These are phyloP conservation scores for Porites divaricata DNA, from an alignment of 92 coral and sea anemone genomes.

Conservation along the genomic window DNA sequence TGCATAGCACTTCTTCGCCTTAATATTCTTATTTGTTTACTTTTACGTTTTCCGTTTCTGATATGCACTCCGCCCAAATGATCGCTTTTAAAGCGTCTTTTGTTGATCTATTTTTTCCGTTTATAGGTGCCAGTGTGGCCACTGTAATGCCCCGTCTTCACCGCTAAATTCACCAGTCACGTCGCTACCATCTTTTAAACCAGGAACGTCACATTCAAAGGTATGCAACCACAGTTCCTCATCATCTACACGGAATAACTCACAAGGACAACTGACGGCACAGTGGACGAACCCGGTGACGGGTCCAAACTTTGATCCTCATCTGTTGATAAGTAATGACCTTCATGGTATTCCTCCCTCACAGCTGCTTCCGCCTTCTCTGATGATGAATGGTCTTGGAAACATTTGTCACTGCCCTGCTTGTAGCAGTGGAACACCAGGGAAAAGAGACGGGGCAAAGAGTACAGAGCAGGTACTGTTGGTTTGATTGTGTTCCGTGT, in stretches of 20 bases:
- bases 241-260: slow-evolving; percentile 4
- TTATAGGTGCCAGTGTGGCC: slow-evolving; percentile 58
- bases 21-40: too few relatives aligned
- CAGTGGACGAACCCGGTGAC: slow-evolving; percentile 44
- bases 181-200: slow-evolving; percentile 23
- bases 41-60: too few relatives aligned
- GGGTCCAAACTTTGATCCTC: slow-evolving; percentile 50
- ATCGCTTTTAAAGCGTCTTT: too few relatives aligned
- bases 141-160: slow-evolving; percentile 46
- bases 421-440: slow-evolving; percentile 36
- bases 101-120: neutral
- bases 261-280: neutral
- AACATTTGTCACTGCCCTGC: slow-evolving; percentile 50
- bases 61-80: too few relatives aligned
- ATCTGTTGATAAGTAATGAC: slow-evolving; percentile 57
- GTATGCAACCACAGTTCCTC: slow-evolving; percentile 2
- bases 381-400: slow-evolving; percentile 72
- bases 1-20: too few relatives aligned
- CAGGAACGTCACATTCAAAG: slow-evolving; percentile 20
- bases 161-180: slow-evolving; percentile 34
- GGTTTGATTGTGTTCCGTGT: neutral
- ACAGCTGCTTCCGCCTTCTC: slow-evolving; percentile 71
- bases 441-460: slow-evolving; percentile 33
- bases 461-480: slow-evolving; percentile 30
- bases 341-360: slow-evolving; percentile 61